Conservation (phyloP, 2,888 invertebrate species). For the Ophioninae sp. region DNA sequence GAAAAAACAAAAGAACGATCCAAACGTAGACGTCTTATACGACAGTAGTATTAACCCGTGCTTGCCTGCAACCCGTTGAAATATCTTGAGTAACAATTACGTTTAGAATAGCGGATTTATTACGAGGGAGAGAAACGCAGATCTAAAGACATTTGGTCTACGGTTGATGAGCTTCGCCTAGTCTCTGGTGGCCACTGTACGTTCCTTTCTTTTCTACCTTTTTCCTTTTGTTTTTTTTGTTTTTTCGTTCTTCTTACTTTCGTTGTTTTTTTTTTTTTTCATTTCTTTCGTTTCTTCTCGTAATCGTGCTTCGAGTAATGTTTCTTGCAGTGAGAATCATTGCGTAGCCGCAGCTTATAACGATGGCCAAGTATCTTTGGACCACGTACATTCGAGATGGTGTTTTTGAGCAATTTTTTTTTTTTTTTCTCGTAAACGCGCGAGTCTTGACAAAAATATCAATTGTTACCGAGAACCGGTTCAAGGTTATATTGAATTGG, state of each 20-base stretch:
- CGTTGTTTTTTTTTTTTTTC: no score
- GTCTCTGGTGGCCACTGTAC: constrained; percentile 32
- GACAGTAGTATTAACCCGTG: constrained; percentile 78
- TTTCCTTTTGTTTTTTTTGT: no score
- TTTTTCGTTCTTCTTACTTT: no score
- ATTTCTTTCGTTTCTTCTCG: background rate
- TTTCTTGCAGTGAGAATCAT: constrained; percentile 39
- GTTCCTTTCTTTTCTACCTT: no score
- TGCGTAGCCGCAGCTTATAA: constrained; percentile 58
- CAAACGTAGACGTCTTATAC: constrained; percentile 58
- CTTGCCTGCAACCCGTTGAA: constrained; percentile 80
- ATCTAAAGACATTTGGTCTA: constrained; percentile 77
- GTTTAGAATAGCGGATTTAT: constrained; percentile 75
- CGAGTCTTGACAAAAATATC: no score
- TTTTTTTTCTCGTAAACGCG: background rate
- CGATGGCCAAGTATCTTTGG: constrained; percentile 75
- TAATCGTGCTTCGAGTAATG: constrained; percentile 44
- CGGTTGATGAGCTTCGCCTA: constrained; percentile 54
- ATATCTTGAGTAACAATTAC: constrained; percentile 78
- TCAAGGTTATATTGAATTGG: no score
- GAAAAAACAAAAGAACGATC: constrained; percentile 61
- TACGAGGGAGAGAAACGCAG: constrained; percentile 33
- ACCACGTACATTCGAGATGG: constrained; percentile 55
- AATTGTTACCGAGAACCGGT: no score
- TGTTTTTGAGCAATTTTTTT: constrained; percentile 38